Evolutionary conservation across 2,797 vertebrate species (phyloP).

Genomic region (Limosa lapponica): DNA sequence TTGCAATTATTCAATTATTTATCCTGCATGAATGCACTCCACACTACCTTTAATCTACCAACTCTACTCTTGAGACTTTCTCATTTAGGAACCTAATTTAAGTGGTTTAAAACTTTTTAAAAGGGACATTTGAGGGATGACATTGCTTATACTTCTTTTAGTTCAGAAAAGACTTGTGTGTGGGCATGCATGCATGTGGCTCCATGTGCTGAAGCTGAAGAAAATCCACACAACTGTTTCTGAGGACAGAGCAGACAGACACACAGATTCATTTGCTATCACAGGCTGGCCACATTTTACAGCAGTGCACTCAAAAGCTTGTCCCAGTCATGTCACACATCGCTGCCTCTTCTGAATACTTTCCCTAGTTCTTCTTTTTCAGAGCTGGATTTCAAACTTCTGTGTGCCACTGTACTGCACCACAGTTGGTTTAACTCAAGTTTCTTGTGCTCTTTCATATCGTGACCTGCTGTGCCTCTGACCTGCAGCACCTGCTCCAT

Average conservation of each 20-base stretch:
- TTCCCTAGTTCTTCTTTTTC: background rate
- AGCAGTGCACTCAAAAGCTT: background rate
- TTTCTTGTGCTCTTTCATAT: background rate
- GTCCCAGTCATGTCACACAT: background rate
- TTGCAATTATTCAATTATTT: constrained; percentile 41
- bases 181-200: background rate
- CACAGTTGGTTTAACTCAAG: background rate
- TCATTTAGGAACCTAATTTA: background rate
- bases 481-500: background rate
- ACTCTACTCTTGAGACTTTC: background rate
- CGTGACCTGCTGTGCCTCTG: background rate
- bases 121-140: background rate
- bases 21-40: background rate
- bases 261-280: background rate
- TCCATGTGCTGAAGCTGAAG: background rate
- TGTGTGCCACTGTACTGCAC: background rate
- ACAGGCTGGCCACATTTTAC: background rate
- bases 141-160: background rate
- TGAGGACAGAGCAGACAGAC: background rate
- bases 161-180: background rate
- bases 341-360: background rate
- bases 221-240: background rate
- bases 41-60: background rate
- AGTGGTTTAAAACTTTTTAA: background rate
- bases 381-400: background rate